Evolutionary conservation across 2,113 vertebrate genomes (phyloP).

Genomic region (Aegotheles bennettii): DNA sequence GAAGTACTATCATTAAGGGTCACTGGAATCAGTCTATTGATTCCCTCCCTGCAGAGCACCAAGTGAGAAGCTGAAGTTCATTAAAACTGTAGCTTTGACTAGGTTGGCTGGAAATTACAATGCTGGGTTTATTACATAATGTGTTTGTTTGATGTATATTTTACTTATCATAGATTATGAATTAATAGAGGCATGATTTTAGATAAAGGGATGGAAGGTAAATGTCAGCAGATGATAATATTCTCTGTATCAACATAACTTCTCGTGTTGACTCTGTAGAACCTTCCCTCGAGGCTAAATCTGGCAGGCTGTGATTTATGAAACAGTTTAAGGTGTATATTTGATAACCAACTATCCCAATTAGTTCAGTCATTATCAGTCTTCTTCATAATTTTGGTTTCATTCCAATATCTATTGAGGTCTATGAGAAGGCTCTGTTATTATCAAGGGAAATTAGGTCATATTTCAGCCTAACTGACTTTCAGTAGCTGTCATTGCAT

Average conservation of each 20-base stretch:
- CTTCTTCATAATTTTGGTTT: constrained; percentile 2
- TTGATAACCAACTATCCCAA: constrained; percentile 42
- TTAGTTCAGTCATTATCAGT: constrained; percentile 43
- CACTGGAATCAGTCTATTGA: neutral
- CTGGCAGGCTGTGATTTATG: constrained; percentile 40
- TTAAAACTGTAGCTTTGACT: constrained; percentile 30
- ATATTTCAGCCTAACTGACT: neutral
- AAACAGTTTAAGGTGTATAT: constrained; percentile 4
- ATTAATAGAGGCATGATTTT: constrained; percentile 44
- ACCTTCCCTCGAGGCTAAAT: constrained; percentile 8
- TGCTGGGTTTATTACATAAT: neutral
- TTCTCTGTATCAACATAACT: constrained; percentile 42
- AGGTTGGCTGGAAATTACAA: neutral
- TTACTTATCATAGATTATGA: constrained; percentile 49
- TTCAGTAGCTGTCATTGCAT: neutral
- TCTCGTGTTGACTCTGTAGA: constrained; percentile 8
- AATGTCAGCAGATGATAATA: constrained; percentile 64
- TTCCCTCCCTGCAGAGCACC: neutral
- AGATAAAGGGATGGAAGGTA: constrained; percentile 35
- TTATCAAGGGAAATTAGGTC: neutral
- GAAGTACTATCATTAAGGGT: neutral
- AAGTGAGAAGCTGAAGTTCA: constrained; percentile 6
- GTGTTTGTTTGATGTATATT: constrained; percentile 51
- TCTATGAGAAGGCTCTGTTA: neutral
- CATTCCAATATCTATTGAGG: neutral